A percentile compares a stretch with the other conserved stretches of the same genome.
Conservation (phyloP, 1,140 invertebrate genomes). For the Olivierus martensii region DNA sequence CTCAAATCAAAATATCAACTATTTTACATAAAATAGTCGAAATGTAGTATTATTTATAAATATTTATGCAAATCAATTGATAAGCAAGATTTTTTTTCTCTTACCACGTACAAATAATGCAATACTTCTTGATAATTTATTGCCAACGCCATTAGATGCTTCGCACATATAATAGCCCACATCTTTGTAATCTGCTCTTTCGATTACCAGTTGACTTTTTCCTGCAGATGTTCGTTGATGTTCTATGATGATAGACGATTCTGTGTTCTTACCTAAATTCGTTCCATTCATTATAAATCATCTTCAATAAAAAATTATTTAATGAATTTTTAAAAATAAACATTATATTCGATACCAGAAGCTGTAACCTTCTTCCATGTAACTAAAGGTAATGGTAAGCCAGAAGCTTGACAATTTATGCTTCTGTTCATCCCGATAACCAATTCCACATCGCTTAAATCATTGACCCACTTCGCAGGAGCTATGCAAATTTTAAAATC, state of each 20-base stretch:
- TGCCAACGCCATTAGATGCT: constrained; percentile 5
- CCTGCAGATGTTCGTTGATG: background rate
- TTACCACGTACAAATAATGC: constrained; percentile 6
- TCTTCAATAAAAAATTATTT: background rate
- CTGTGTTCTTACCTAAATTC: background rate
- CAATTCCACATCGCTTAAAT: constrained; percentile 1
- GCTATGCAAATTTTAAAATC: background rate
- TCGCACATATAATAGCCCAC: constrained; percentile 6
- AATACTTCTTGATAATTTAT: background rate
- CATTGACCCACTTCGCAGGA: constrained; percentile 4
- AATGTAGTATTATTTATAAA: no score
- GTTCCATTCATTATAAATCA: no score
- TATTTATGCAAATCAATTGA: no score
- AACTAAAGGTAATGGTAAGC: constrained; percentile 2
- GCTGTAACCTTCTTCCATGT: constrained; percentile 4
- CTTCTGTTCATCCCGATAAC: constrained; percentile 3
- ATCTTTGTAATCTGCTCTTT: background rate
- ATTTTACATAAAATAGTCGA: no score
- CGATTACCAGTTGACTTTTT: background rate
- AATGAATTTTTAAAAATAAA: background rate
- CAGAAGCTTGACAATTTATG: constrained; percentile 1
- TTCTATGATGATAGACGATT: background rate
- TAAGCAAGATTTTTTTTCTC: background rate
- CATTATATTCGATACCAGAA: background rate
- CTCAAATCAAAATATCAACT: no score